These are phyloP conservation scores for Lithosia quadra DNA, from an alignment of 2,888 invertebrate species.

Conservation along the genomic window DNA sequence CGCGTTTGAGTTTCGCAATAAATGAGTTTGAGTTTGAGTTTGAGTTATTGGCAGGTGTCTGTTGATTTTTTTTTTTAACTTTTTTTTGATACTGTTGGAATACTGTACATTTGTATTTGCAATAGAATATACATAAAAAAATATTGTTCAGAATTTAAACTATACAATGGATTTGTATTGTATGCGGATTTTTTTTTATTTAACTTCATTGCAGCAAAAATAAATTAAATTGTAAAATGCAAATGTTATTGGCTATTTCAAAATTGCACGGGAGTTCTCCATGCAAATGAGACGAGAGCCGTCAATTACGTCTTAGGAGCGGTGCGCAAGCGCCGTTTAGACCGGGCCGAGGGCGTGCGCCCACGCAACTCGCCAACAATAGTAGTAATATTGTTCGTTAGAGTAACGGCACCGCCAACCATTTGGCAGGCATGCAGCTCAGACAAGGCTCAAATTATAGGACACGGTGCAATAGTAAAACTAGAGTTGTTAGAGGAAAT, in stretches of 20 bases:
- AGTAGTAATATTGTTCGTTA: conserved; percentile 20
- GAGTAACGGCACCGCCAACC: conserved; percentile 11
- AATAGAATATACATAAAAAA: neutral
- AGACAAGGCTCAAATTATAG: conserved; percentile 16
- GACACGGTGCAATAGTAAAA: neutral
- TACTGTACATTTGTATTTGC: neutral
- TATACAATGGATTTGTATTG: neutral
- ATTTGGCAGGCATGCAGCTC: conserved; percentile 5
- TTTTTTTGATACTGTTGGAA: neutral
- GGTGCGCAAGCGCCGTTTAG: conserved; percentile 33
- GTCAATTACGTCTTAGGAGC: conserved; percentile 42
- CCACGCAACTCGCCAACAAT: conserved; percentile 43
- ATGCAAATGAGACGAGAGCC: conserved; percentile 19
- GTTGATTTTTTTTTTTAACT: neutral
- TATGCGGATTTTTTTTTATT: too few relatives aligned
- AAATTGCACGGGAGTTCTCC: conserved; percentile 2
- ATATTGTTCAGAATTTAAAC: neutral
- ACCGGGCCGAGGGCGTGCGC: conserved; percentile 34
- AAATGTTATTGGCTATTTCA: neutral
- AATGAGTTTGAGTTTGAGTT: too few relatives aligned
- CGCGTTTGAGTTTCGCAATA: neutral
- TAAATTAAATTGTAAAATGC: neutral
- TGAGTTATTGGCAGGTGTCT: neutral
- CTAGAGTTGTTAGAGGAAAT: neutral
- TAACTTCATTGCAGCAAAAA: neutral